Base-by-base conservation (phyloP, 2,888 invertebrate species). In the Ommatoiulus sabulosus region DNA sequence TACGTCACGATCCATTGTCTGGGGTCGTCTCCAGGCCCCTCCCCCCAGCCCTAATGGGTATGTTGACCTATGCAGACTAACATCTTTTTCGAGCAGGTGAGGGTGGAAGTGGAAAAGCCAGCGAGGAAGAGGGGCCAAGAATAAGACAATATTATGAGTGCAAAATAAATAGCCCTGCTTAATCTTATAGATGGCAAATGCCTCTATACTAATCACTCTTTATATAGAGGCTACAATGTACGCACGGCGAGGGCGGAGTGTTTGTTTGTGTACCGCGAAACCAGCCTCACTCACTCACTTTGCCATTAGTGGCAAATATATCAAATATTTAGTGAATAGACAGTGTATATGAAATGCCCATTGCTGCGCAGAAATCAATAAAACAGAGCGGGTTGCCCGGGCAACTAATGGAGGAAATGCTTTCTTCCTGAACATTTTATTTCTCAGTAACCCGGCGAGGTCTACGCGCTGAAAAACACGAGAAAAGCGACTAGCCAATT, bases 331-430 rank as follows among this genome's bases (percentile, higher is more conserved):
- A 89, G 86, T 89, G 87, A 89, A 86, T 87, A 89, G 87, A 87
- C 87, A 86, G 89, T 87, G 87, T 89, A 89, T 89, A 87, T 89
- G 87, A 89, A 89, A 89, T 89, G 89, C 89, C 89, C 87, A 89
- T 87, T 89, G 89, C 89, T 87, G 72, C 87, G 57, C 88, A 87
- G 89, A 89, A 87, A 89, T 89, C 89, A 89, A 89, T 89, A 89
- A 89, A 86, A 89, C 80, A 89, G 44, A 89, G 44, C 86, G 24
- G 86, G 89, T 89, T 57, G 86, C 89, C 87, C 57, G 57, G 89
- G 86, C 87, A 89, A 89, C 89, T 89, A 89, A 89, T 89, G 89
- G 89, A 89, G 86, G 89, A 86, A 89, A 89, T 89, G 86, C 89
- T 89, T 89, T 63, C 72, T 87, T 84, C 44, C 84, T 88, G 24